Evolutionary conservation across 2,888 invertebrate genomes (phyloP).

Genomic region (Sinodicranocentrus sp.): DNA sequence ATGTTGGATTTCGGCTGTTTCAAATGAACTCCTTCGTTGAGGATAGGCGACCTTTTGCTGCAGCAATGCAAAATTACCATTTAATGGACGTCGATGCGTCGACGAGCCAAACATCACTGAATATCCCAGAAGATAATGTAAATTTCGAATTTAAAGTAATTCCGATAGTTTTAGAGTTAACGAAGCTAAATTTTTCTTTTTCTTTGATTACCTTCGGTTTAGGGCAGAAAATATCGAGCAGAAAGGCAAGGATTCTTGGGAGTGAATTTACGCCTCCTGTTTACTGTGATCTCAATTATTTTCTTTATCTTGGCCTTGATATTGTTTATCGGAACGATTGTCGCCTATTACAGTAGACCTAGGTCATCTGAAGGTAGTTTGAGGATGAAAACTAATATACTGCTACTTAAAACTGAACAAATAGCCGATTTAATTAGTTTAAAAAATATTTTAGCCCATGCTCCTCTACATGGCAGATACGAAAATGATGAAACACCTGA

Average conservation of each 20-base stretch:
- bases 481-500: too few relatives aligned
- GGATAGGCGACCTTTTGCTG: slow-evolving; percentile 32
- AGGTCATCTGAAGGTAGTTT: background rate
- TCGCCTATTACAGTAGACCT: slow-evolving; percentile 54
- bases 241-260: slow-evolving; percentile 29
- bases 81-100: slow-evolving; percentile 50
- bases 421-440: too few relatives aligned
- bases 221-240: slow-evolving; percentile 49
- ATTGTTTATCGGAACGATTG: slow-evolving; percentile 62
- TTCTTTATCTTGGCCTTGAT: slow-evolving; percentile 55
- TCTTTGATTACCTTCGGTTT: background rate
- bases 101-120: slow-evolving; percentile 45
- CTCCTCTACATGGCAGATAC: too few relatives aligned
- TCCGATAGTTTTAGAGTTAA: too few relatives aligned
- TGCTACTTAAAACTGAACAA: too few relatives aligned
- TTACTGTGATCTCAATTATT: slow-evolving; percentile 45
- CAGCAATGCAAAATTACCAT: slow-evolving; percentile 59
- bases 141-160: background rate
- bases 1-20: too few relatives aligned
- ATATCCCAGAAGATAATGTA: slow-evolving; percentile 58
- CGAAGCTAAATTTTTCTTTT: background rate
- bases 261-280: slow-evolving; percentile 43
- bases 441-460: too few relatives aligned
- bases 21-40: slow-evolving; percentile 52
- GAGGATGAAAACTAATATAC: too few relatives aligned